These are phyloP conservation scores for Tetramorium alpestre DNA, from an alignment of 1,140 invertebrate species.

Conservation along the genomic window DNA sequence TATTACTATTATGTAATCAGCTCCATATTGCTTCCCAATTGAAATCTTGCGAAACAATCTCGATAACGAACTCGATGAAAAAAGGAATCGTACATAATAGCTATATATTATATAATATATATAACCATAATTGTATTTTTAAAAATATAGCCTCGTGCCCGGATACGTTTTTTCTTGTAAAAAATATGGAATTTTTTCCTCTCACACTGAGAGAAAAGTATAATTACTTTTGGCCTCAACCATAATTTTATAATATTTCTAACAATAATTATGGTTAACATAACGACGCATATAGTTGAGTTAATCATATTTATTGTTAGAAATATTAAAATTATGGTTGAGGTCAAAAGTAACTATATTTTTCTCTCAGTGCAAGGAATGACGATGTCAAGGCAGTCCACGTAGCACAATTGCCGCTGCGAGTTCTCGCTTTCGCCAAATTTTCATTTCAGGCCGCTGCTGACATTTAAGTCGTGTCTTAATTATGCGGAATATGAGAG, in stretches of 20 bases:
- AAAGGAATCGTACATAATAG: not conserved
- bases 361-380: no score
- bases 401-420: not conserved
- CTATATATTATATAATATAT: not conserved
- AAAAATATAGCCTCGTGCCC: not conserved
- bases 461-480: conserved; percentile 29
- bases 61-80: not conserved
- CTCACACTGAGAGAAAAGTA: no score
- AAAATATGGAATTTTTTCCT: no score
- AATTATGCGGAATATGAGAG: conserved; percentile 41
- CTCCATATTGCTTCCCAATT: not conserved
- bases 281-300: no score
- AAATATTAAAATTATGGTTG: no score
- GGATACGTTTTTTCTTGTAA: not conserved
- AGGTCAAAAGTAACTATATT: no score
- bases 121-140: not conserved
- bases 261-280: no score
- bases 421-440: not conserved
- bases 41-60: not conserved
- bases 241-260: no score
- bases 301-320: no score
- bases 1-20: not conserved
- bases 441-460: conserved; percentile 10
- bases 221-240: no score
- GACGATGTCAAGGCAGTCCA: not conserved